Conservation (phyloP, 1,140 invertebrate genomes). For the Pseudomyrmex dendroicus region DNA sequence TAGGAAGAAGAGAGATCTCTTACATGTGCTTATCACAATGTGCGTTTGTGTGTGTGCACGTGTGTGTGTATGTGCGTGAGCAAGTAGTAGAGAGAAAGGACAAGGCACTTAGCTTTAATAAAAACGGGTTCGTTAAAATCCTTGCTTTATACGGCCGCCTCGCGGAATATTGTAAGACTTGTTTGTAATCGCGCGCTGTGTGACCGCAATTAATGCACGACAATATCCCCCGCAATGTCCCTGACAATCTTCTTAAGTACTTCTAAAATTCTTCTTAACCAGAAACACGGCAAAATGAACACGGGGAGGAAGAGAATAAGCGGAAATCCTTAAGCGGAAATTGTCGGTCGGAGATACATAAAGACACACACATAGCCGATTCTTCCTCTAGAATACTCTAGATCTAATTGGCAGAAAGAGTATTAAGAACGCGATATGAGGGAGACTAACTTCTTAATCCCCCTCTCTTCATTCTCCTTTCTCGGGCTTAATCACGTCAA, state of each 20-base stretch:
- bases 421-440: slow-evolving; percentile 32
- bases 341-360: neutral
- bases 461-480: slow-evolving; percentile 22
- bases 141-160: slow-evolving; percentile 39
- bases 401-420: slow-evolving; percentile 31
- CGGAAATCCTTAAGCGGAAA: neutral
- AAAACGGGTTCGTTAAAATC: slow-evolving; percentile 71
- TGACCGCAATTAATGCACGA: slow-evolving; percentile 28
- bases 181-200: slow-evolving; percentile 16
- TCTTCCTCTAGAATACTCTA: no score
- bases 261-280: slow-evolving; percentile 14
- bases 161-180: slow-evolving; percentile 12
- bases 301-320: neutral
- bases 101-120: slow-evolving; percentile 50
- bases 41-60: no score
- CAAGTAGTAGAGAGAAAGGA: slow-evolving; percentile 10
- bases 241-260: slow-evolving; percentile 34
- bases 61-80: neutral
- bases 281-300: neutral
- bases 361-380: neutral
- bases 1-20: slow-evolving; percentile 19
- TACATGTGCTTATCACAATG: neutral
- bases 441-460: slow-evolving; percentile 58
- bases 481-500: slow-evolving; percentile 62
- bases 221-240: slow-evolving; percentile 3